Evolutionary conservation across 2,113 vertebrate genomes (phyloP).

Genomic region (Cathartes aura): DNA sequence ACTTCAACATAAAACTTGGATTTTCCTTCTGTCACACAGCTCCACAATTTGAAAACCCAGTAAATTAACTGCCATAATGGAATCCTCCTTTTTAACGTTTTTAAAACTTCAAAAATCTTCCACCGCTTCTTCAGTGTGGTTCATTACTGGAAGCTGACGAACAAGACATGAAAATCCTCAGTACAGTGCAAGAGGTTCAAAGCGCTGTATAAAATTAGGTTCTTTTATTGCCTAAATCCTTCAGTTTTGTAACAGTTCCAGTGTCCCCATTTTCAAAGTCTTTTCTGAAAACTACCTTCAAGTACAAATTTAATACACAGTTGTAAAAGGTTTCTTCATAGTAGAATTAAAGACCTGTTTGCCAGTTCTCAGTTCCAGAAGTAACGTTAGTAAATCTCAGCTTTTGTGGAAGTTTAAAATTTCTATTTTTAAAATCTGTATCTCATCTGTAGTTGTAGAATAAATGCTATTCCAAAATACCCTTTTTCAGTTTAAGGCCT

Average conservation of each 20-base stretch:
- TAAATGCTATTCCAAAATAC: not conserved
- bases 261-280: not conserved
- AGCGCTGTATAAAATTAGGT: not conserved
- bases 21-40: not conserved
- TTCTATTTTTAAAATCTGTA: not conserved
- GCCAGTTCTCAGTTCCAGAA: not conserved
- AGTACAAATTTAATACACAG: not conserved
- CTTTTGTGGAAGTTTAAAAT: not conserved
- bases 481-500: not conserved
- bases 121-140: fast-evolving
- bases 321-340: not conserved
- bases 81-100: not conserved
- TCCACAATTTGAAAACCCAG: not conserved
- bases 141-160: fast-evolving
- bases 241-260: not conserved
- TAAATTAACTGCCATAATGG: not conserved
- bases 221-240: not conserved
- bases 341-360: not conserved
- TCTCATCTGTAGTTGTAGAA: not conserved
- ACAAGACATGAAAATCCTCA: not conserved
- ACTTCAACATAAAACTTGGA: not conserved
- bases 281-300: not conserved
- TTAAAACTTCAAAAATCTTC: not conserved
- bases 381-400: not conserved
- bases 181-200: not conserved